These are phyloP conservation scores for Apodemus sylvaticus DNA, from an alignment of 2,113 vertebrate genomes.

Conservation along the genomic window DNA sequence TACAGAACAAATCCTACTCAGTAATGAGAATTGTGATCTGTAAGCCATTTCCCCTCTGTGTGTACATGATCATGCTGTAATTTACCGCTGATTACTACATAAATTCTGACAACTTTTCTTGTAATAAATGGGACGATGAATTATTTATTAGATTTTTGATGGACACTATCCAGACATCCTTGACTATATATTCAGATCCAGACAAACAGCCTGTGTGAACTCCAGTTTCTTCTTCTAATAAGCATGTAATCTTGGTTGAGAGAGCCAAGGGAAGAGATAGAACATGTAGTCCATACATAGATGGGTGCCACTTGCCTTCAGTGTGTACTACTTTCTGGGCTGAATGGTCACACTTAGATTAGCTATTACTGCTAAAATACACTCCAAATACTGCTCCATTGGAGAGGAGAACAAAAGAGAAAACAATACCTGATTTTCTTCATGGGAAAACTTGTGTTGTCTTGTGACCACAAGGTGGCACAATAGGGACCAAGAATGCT, in stretches of 20 bases:
- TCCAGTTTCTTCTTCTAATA: not conserved
- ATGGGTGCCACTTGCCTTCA: not conserved
- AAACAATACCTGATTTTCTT: not conserved
- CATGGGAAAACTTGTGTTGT: not conserved
- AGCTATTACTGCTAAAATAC: not conserved
- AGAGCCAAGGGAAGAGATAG: not conserved
- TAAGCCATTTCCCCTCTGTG: not conserved
- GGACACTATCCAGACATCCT: constrained; percentile 50
- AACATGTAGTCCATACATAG: not conserved
- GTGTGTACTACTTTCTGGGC: not conserved
- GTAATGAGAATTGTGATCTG: not conserved
- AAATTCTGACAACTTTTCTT: not conserved
- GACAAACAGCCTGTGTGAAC: constrained; percentile 29
- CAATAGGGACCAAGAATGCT: constrained; percentile 75
- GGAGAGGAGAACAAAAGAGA: not conserved
- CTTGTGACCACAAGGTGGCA: constrained; percentile 82
- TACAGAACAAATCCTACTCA: not conserved
- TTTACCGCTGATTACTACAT: not conserved
- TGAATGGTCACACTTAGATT: not conserved
- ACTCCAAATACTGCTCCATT: not conserved
- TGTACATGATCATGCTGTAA: not conserved
- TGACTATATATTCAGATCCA: constrained; percentile 68
- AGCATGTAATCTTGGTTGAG: not conserved
- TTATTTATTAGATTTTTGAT: constrained; percentile 72
- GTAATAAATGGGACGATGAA: constrained; percentile 76